phyloP scores from a whole-genome alignment of 2,797 vertebrate genomes.

The Capromys pilorides region DNA sequence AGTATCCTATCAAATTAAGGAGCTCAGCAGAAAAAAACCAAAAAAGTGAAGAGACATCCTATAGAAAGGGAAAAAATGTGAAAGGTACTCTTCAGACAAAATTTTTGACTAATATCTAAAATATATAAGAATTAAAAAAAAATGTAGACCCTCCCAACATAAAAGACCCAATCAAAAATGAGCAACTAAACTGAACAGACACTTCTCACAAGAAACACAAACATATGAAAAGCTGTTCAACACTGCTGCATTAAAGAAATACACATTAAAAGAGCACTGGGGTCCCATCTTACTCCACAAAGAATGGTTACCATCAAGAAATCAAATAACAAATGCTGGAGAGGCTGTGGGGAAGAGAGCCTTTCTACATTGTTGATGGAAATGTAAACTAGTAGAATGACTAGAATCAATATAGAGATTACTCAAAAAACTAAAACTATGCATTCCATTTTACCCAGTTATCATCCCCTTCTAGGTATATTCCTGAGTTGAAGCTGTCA shows the following conservation, averaged over 20 bases:
- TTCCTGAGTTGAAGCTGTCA: not conserved
- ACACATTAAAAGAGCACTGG: not conserved
- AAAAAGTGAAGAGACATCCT: not conserved
- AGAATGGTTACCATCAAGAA: not conserved
- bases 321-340: not conserved
- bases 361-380: not conserved
- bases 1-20: not conserved
- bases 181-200: not conserved
- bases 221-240: not conserved
- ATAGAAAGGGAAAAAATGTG: not conserved
- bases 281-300: not conserved
- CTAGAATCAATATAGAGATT: not conserved
- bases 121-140: not conserved
- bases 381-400: not conserved
- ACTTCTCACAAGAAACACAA: not conserved
- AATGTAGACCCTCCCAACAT: not conserved
- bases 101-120: not conserved
- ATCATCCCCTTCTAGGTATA: not conserved
- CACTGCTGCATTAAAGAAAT: not conserved
- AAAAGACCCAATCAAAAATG: not conserved
- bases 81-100: not conserved
- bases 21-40: not conserved
- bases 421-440: not conserved
- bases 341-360: not conserved
- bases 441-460: not conserved